phyloP scores from a whole-genome alignment of 1,140 invertebrate genomes.

The Parapsyche elsis region DNA sequence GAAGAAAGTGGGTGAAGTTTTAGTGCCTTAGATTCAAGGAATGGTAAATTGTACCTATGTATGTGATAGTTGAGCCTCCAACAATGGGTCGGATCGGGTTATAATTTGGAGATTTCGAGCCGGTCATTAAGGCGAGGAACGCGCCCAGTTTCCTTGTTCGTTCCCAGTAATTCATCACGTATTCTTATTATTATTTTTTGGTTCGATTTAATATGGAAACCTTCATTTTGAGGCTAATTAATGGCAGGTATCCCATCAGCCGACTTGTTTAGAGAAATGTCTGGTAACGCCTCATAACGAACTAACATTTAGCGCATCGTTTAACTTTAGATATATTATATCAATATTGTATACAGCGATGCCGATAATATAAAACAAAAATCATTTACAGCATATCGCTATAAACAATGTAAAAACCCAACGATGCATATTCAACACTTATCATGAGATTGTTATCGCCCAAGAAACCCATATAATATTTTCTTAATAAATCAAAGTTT shows the following conservation, averaged over 20 bases:
- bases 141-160: constrained; percentile 26
- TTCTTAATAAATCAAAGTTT: too few relatives aligned
- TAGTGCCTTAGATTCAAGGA: too few relatives aligned
- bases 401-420: too few relatives aligned
- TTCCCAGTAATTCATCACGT: constrained; percentile 41
- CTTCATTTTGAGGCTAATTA: constrained; percentile 43
- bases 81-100: constrained; percentile 26
- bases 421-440: too few relatives aligned
- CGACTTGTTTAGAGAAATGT: constrained; percentile 52
- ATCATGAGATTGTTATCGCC: too few relatives aligned
- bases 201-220: constrained; percentile 41
- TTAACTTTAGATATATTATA: constrained; percentile 45
- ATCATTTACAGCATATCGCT: background rate
- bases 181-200: constrained; percentile 7
- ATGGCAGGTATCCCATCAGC: constrained; percentile 41
- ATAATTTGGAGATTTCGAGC: constrained; percentile 29
- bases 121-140: constrained; percentile 33
- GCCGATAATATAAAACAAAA: constrained; percentile 17
- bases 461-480: too few relatives aligned
- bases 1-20: too few relatives aligned
- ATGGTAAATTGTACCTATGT: background rate
- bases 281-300: constrained; percentile 49
- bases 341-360: constrained; percentile 46
- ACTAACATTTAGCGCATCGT: constrained; percentile 50
- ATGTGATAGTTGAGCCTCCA: constrained; percentile 11